A percentile compares a stretch with the other conserved stretches of the same genome.
Evolutionary conservation across 2,113 vertebrate genomes (phyloP).

Genomic region (Alexandromys fortis): DNA sequence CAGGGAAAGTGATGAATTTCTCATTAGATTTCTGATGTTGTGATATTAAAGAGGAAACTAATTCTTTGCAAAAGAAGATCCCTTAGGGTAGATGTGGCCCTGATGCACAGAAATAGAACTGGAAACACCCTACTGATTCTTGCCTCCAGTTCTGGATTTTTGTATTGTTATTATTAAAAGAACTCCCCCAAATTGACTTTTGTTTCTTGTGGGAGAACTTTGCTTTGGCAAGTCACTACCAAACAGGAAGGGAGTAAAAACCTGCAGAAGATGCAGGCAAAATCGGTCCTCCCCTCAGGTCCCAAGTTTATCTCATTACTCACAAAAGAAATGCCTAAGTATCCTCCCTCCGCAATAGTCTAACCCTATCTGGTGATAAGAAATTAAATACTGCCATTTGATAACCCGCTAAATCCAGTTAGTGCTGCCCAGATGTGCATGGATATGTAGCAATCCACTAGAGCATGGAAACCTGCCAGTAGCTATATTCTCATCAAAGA

Average conservation of each 20-base stretch:
- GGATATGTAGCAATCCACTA: not conserved
- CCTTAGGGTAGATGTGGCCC: not conserved
- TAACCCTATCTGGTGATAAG: not conserved
- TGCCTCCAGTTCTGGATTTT: not conserved
- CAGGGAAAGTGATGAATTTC: conserved; percentile 9
- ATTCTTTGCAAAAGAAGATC: conserved; percentile 16
- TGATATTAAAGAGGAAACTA: conserved; percentile 9
- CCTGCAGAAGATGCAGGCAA: not conserved
- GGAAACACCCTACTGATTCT: not conserved
- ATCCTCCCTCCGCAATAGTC: not conserved
- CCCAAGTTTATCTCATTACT: not conserved
- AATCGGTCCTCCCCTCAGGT: not conserved
- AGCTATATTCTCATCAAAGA: conserved; percentile 9
- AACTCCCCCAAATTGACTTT: conserved; percentile 4
- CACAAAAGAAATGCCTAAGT: not conserved
- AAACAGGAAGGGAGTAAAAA: not conserved
- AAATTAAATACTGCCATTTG: conserved; percentile 5
- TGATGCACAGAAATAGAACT: conserved; percentile 45
- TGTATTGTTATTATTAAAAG: not conserved
- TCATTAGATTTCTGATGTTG: conserved; percentile 47
- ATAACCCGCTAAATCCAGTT: not conserved
- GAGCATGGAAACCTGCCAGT: not conserved
- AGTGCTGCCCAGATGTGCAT: not conserved
- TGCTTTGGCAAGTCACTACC: not conserved
- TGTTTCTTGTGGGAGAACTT: not conserved